These are phyloP conservation scores for Oceanodroma leucorhoa DNA, from an alignment of 2,797 vertebrate species.

Conservation along the genomic window DNA sequence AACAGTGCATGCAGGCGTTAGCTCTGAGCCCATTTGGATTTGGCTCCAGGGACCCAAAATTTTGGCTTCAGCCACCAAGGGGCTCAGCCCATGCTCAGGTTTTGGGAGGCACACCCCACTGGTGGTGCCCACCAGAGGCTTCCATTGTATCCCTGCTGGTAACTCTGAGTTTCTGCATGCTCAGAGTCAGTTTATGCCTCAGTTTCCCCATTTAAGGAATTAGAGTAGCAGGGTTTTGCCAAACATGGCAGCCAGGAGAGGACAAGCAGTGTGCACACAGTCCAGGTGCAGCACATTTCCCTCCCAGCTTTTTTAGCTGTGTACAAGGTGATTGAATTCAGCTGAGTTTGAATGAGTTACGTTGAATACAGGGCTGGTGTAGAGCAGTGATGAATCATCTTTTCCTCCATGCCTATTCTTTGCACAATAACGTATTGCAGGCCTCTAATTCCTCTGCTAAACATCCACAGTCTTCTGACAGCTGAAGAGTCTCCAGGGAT, in stretches of 20 bases:
- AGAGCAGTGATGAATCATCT: neutral
- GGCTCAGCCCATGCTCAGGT: neutral
- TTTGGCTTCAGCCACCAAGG: neutral
- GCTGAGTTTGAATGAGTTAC: neutral
- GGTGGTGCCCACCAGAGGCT: too few species aligned
- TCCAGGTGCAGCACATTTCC: neutral
- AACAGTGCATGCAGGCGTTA: rapidly evolving
- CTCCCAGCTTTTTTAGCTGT: neutral
- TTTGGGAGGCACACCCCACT: neutral
- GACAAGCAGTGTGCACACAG: rapidly evolving
- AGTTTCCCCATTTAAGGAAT: neutral
- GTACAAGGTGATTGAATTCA: neutral
- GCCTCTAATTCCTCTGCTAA: neutral
- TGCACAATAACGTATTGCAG: neutral
- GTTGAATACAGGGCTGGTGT: neutral
- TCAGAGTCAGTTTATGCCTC: neutral
- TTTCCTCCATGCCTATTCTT: neutral
- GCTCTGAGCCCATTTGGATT: neutral
- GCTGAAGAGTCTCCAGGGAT: neutral
- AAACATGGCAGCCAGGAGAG: neutral
- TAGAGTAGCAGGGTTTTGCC: neutral
- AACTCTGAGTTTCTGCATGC: neutral
- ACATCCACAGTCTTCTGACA: neutral
- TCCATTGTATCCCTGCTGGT: neutral
- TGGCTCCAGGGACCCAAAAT: neutral